Evolutionary conservation across 2,113 vertebrate genomes (phyloP).

Genomic region (Chinchilla lanigera): DNA sequence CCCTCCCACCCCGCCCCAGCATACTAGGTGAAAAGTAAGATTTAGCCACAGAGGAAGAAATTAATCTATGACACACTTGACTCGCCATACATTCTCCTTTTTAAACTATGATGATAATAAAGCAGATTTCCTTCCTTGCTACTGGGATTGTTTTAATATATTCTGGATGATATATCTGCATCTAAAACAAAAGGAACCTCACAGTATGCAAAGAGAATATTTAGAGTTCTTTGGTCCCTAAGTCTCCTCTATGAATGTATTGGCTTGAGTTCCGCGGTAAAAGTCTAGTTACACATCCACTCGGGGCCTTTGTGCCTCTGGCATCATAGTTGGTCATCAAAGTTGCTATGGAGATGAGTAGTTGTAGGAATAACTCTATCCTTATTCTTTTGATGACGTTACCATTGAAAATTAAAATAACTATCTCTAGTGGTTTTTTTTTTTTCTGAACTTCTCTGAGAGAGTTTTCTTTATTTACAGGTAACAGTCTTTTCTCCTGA

Average conservation of each 20-base stretch:
- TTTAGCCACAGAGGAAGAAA: conserved; percentile 16
- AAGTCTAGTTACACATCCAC: not conserved
- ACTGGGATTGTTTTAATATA: not conserved
- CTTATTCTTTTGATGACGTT: conserved; percentile 22
- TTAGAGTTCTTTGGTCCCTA: not conserved
- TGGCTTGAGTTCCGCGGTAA: not conserved
- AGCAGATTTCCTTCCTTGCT: conserved; percentile 1
- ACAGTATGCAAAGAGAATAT: not conserved
- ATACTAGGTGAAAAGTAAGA: not conserved
- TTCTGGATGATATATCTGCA: not conserved
- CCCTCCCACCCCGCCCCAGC: too few relatives aligned
- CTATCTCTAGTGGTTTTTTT: not conserved
- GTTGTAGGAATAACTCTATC: not conserved
- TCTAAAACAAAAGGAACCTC: conserved; percentile 26
- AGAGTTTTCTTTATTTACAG: conserved; percentile 47
- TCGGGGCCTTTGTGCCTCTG: not conserved
- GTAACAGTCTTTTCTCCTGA: conserved; percentile 49
- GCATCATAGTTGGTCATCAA: not conserved
- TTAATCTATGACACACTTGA: not conserved
- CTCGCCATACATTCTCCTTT: not conserved
- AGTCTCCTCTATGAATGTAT: not conserved
- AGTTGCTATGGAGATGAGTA: not conserved
- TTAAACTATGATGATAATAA: conserved; percentile 6
- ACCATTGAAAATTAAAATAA: conserved; percentile 25
- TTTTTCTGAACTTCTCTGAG: conserved; percentile 21